Evolutionary conservation across 1,140 invertebrate genomes (phyloP).

Genomic region (Sitodiplosis mosellana): DNA sequence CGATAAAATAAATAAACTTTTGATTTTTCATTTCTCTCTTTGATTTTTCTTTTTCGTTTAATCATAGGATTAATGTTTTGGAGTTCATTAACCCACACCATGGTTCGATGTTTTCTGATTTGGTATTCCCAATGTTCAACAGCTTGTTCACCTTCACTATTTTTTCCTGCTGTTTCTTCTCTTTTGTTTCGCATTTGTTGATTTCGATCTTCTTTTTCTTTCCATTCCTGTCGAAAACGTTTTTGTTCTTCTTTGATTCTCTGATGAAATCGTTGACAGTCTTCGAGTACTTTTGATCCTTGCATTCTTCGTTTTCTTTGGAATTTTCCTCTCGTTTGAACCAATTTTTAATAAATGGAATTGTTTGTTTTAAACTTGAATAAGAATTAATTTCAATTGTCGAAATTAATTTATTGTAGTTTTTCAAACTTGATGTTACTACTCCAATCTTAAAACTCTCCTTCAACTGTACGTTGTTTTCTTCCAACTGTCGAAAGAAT

Average conservation of each 20-base stretch:
- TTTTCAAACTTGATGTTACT: not conserved
- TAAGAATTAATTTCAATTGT: not conserved
- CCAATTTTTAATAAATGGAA: not conserved
- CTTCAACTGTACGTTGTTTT: too few species aligned
- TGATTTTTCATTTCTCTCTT: too few species aligned
- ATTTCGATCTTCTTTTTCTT: not conserved
- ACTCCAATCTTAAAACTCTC: not conserved
- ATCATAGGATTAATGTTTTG: too few species aligned
- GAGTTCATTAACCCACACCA: too few species aligned
- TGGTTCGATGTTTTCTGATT: too few species aligned
- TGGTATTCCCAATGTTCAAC: too few species aligned
- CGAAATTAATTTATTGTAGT: not conserved
- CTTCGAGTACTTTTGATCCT: not conserved
- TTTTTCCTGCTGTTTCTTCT: not conserved
- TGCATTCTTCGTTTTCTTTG: too few species aligned
- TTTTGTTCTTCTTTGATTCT: not conserved
- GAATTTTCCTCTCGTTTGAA: too few species aligned
- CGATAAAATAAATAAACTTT: too few species aligned
- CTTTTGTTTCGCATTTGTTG: not conserved
- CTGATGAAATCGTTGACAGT: not conserved
- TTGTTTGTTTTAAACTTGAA: not conserved
- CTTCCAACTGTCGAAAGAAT: too few species aligned
- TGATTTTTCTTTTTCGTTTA: too few species aligned
- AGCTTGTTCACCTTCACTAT: too few species aligned
- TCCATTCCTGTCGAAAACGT: conserved; percentile 3